A percentile compares a stretch with the other conserved stretches of the same genome.
Conservation (phyloP, 2,888 invertebrate species). For the Thera britannica region DNA sequence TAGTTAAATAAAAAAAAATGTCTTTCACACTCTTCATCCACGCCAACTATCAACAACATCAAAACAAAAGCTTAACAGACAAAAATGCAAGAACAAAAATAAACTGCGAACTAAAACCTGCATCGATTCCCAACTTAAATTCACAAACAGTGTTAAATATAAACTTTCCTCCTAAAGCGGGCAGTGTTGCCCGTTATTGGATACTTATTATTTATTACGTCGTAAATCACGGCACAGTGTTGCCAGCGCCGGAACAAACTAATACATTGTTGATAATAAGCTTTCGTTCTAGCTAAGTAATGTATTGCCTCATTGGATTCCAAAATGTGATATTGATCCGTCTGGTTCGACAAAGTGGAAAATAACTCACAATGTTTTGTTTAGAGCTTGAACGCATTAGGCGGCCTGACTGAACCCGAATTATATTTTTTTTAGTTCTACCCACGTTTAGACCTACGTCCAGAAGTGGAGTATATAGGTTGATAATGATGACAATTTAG, state of each 20-base stretch:
- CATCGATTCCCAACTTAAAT: slow-evolving; percentile 26
- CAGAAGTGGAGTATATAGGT: no score
- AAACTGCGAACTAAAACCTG: slow-evolving; percentile 11
- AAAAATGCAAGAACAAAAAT: slow-evolving; percentile 10
- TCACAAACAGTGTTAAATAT: slow-evolving; percentile 38
- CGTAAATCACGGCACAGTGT: slow-evolving; percentile 44
- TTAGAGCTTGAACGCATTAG: background rate
- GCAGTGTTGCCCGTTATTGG: slow-evolving; percentile 45
- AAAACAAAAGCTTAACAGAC: background rate
- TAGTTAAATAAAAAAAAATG: no score
- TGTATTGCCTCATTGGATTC: slow-evolving; percentile 6
- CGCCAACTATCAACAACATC: no score
- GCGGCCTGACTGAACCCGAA: background rate
- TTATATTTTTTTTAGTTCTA: no score
- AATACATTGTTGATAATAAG: slow-evolving; percentile 44
- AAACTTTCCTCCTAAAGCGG: slow-evolving; percentile 39
- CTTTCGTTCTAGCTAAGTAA: slow-evolving; percentile 24
- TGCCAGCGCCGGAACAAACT: slow-evolving; percentile 39
- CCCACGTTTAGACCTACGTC: no score
- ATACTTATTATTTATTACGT: slow-evolving; percentile 47
- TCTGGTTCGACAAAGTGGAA: background rate
- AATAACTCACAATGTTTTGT: background rate
- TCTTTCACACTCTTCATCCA: no score
- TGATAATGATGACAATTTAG: no score
- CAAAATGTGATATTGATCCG: slow-evolving; percentile 5